Percentiles rank a stretch among this genome's conserved stretches.
phyloP scores from a whole-genome alignment of 2,797 vertebrate species.

The Brachyalestes nurse region DNA sequence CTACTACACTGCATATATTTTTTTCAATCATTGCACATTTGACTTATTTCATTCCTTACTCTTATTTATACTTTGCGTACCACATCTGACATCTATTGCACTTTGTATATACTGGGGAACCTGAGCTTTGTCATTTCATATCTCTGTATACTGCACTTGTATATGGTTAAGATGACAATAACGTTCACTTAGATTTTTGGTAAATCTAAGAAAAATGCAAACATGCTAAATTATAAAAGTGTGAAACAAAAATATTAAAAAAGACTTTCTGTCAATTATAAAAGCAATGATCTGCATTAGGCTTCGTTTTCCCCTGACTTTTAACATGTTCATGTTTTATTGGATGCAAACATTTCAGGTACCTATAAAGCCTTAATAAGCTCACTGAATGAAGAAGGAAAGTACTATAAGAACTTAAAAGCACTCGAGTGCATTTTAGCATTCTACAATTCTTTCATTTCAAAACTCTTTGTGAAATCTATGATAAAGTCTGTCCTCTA shows the following conservation, averaged over 20 bases:
- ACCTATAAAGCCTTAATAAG: background rate
- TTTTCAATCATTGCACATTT: too few species aligned
- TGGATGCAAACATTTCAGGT: background rate
- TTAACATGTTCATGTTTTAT: background rate
- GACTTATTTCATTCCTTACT: too few species aligned
- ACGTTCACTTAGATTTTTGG: too few species aligned
- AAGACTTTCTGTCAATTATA: background rate
- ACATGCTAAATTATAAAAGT: background rate
- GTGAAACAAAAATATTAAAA: background rate
- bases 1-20: too few species aligned
- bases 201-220: background rate
- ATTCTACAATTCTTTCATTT: background rate
- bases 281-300: background rate
- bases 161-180: too few species aligned
- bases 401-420: background rate
- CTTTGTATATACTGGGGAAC: too few species aligned
- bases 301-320: background rate
- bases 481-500: background rate
- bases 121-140: too few species aligned
- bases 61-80: too few species aligned
- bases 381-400: background rate
- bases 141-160: too few species aligned
- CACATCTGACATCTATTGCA: too few species aligned
- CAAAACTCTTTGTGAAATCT: background rate
- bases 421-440: too few species aligned